Conservation (phyloP, 1,140 invertebrate genomes). For the Rhopalosiphum maidis region DNA sequence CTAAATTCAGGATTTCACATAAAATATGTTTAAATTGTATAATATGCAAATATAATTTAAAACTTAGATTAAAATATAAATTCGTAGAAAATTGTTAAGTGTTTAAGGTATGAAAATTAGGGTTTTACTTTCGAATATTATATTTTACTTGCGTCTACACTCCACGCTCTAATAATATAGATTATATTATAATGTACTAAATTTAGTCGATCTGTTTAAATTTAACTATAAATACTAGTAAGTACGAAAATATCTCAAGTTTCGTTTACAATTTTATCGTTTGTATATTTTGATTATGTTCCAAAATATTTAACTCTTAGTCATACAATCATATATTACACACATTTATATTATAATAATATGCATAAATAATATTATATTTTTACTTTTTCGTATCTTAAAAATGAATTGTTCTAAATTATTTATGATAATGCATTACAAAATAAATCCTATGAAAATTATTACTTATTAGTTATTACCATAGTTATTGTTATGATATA, state of each 20-base stretch:
- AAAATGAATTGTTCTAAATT: not conserved
- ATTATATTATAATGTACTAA: not conserved
- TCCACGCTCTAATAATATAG: not conserved
- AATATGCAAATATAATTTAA: too few relatives aligned
- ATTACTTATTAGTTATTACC: not conserved
- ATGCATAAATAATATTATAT: not conserved
- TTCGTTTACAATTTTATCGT: conserved; percentile 21
- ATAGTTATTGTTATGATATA: not conserved
- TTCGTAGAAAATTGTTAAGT: not conserved
- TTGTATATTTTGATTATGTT: conserved; percentile 33
- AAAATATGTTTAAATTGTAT: too few relatives aligned
- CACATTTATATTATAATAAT: not conserved
- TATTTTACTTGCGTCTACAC: too few relatives aligned
- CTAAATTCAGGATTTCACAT: too few relatives aligned
- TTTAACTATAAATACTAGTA: not conserved
- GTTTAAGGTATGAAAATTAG: not conserved
- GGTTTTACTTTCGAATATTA: not conserved
- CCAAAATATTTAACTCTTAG: conserved; percentile 26
- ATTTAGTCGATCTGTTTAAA: conserved; percentile 13
- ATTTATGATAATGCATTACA: not conserved
- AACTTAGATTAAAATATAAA: too few relatives aligned
- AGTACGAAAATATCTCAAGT: conserved; percentile 27
- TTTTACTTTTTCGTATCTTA: not conserved
- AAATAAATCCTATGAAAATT: not conserved
- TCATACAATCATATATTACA: not conserved